Evolutionary conservation across 2,888 invertebrate species (phyloP).

Genomic region (Petrolisthes manimaculis): DNA sequence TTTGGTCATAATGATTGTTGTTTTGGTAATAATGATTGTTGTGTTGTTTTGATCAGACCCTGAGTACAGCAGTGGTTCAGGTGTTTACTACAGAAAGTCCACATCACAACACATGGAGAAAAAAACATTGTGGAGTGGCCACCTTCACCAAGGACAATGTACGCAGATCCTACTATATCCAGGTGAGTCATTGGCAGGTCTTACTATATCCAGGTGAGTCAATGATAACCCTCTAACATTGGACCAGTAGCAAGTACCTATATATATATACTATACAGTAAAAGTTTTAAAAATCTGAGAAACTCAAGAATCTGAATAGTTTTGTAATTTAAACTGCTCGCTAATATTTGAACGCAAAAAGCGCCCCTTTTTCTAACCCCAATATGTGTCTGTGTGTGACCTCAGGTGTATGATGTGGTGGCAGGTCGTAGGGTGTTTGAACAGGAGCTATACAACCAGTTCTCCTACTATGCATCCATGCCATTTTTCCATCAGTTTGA

Average conservation of each 20-base stretch:
- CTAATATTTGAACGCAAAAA: too few relatives aligned
- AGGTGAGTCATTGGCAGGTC: too few relatives aligned
- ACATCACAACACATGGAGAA: conserved; percentile 62
- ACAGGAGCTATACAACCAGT: conserved; percentile 92
- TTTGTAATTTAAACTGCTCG: too few relatives aligned
- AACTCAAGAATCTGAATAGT: too few relatives aligned
- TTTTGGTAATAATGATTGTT: too few relatives aligned
- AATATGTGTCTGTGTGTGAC: neutral
- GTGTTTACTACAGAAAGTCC: conserved; percentile 64
- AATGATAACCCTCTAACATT: neutral
- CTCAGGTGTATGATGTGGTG: conserved; percentile 65
- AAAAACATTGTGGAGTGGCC: conserved; percentile 57
- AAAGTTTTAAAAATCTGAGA: too few relatives aligned
- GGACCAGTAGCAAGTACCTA: too few relatives aligned
- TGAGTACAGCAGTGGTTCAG: conserved; percentile 63
- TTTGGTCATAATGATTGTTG: too few relatives aligned
- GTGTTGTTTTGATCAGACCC: too few relatives aligned
- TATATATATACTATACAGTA: too few relatives aligned
- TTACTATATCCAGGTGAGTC: too few relatives aligned
- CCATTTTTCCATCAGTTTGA: conserved; percentile 93
- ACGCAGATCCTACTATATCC: conserved; percentile 64
- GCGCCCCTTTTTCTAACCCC: too few relatives aligned
- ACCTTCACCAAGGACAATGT: conserved; percentile 65
- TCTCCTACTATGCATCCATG: conserved; percentile 84
- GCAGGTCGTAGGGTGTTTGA: conserved; percentile 88